Evolutionary conservation across 2,888 invertebrate species (phyloP).

Genomic region (Chorisops tibialis): DNA sequence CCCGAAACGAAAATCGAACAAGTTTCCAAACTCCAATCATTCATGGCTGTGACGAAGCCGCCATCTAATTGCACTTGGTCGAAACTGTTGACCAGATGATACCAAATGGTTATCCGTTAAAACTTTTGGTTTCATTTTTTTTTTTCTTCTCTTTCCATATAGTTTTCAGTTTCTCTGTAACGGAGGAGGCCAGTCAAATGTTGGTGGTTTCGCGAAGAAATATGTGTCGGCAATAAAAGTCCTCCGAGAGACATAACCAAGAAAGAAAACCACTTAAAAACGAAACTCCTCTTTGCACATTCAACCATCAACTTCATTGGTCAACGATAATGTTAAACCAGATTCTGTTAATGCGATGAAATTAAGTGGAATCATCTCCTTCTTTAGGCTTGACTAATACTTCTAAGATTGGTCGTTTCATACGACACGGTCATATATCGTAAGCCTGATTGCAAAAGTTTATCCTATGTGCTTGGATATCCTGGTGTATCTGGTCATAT

Average conservation of each 20-base stretch:
- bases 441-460: conserved; percentile 15
- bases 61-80: conserved; percentile 16
- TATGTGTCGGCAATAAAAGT: conserved; percentile 23
- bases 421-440: conserved; percentile 1
- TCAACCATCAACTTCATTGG: conserved; percentile 16
- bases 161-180: neutral
- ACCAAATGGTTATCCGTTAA: conserved; percentile 10
- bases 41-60: conserved; percentile 17
- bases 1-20: conserved; percentile 7
- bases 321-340: conserved; percentile 12
- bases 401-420: conserved; percentile 9
- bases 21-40: conserved; percentile 15
- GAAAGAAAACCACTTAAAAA: conserved; percentile 5
- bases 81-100: conserved; percentile 16
- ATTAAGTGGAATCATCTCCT: conserved; percentile 17
- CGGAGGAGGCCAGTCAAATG: no score
- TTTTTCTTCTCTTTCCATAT: neutral
- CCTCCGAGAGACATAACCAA: conserved; percentile 1
- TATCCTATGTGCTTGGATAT: neutral
- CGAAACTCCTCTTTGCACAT: conserved; percentile 6
- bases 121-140: neutral
- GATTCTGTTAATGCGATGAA: conserved; percentile 24
- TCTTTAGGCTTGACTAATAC: conserved; percentile 5
- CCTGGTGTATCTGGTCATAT: no score
- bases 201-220: neutral